phyloP scores from a whole-genome alignment of 2,797 vertebrate species.

The Periparus ater region DNA sequence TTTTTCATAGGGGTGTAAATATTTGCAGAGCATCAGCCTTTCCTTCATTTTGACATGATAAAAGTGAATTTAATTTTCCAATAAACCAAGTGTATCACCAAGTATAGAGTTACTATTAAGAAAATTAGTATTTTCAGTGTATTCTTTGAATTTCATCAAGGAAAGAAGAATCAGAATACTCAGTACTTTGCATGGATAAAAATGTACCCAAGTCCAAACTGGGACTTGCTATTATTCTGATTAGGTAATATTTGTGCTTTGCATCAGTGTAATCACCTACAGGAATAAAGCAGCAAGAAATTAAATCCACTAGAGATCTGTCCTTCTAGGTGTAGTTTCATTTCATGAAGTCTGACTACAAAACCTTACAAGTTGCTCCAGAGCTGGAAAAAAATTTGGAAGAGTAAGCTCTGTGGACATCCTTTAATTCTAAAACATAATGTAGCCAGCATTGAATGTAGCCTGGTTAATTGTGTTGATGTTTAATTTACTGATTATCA shows the following conservation, averaged over 20 bases:
- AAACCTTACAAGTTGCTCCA: neutral
- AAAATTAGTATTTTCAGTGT: neutral
- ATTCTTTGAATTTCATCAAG: neutral
- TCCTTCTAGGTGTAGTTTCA: neutral
- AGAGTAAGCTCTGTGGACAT: neutral
- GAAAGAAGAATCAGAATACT: neutral
- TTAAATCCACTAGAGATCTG: neutral
- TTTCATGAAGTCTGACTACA: neutral
- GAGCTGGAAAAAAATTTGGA: neutral
- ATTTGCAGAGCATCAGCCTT: neutral
- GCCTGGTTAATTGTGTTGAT: slow-evolving; percentile 7
- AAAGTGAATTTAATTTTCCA: neutral
- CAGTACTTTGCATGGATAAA: neutral
- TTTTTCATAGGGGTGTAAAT: neutral
- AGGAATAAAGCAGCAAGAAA: neutral
- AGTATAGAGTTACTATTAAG: neutral
- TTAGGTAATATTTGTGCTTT: neutral
- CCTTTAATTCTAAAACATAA: neutral
- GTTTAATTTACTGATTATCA: slow-evolving; percentile 33
- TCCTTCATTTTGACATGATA: neutral
- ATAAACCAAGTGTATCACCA: neutral
- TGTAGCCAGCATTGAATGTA: neutral
- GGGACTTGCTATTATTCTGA: neutral
- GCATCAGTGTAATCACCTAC: neutral
- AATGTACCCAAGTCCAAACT: neutral